phyloP scores from a whole-genome alignment of 1,140 invertebrate genomes.

The Lepidurus arcticus region DNA sequence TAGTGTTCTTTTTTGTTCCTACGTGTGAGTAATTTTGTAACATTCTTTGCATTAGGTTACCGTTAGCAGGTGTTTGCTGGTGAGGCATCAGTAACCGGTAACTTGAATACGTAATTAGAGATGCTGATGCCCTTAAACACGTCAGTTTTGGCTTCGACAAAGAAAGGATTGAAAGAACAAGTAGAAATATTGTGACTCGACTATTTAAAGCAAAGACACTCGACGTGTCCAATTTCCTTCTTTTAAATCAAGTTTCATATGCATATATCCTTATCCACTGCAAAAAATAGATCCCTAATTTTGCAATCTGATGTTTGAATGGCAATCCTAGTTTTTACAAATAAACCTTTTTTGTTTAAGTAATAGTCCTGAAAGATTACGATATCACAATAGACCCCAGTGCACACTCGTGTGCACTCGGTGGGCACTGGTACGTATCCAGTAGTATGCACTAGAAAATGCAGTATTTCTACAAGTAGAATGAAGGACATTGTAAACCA shows the following conservation, averaged over 20 bases:
- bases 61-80: constrained; percentile 14
- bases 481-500: no score
- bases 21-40: constrained; percentile 7
- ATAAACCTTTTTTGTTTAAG: no score
- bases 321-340: no score
- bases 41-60: constrained; percentile 16
- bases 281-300: no score
- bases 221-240: neutral
- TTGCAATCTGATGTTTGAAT: no score
- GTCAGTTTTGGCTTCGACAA: neutral
- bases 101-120: constrained; percentile 18
- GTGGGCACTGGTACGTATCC: no score
- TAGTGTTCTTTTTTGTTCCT: neutral
- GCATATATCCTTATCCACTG: no score
- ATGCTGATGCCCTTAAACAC: constrained; percentile 17
- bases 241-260: neutral
- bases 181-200: neutral
- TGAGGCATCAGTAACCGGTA: constrained; percentile 13
- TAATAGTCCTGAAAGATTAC: no score
- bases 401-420: no score
- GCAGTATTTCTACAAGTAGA: no score
- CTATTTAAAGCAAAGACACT: neutral
- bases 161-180: neutral
- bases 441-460: no score
- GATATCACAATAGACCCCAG: no score